Conservation (phyloP, 2,888 invertebrate species). For the Rhyacophila evoluta region DNA sequence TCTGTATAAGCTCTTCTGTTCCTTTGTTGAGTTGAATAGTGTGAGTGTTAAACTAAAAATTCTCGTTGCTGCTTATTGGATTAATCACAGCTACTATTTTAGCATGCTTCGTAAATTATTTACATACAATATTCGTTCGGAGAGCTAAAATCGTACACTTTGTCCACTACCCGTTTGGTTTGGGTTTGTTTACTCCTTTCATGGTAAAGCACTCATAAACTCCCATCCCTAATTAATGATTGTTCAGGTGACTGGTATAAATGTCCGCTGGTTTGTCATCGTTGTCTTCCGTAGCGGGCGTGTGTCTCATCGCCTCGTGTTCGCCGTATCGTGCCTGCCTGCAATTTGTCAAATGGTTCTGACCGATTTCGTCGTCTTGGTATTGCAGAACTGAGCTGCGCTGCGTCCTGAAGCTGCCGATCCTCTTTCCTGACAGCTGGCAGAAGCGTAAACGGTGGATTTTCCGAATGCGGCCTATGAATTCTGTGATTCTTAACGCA, state of each 20-base stretch:
- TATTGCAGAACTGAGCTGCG: conserved; percentile 37
- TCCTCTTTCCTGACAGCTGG: background rate
- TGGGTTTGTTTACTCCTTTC: too few species aligned
- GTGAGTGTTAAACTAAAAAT: too few species aligned
- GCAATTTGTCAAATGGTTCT: background rate
- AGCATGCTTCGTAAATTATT: too few species aligned
- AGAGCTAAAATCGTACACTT: too few species aligned
- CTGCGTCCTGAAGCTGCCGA: background rate
- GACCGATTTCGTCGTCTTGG: conserved; percentile 33
- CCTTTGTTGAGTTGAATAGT: too few species aligned
- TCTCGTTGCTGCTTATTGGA: too few species aligned
- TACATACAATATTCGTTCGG: too few species aligned
- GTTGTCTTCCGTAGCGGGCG: background rate
- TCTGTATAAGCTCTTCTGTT: too few species aligned
- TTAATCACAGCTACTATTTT: too few species aligned
- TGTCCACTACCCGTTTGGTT: too few species aligned
- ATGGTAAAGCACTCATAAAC: too few species aligned
- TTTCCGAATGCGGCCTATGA: background rate
- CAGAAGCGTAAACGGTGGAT: background rate
- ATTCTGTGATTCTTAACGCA: too few species aligned
- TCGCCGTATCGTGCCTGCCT: background rate
- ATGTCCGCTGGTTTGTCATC: background rate
- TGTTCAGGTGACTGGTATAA: background rate
- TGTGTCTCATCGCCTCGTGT: background rate
- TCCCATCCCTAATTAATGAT: background rate